Percentiles rank a stretch among this genome's conserved stretches.
Conservation (phyloP, 2,888 invertebrate genomes). For the Maniola hyperantus region DNA sequence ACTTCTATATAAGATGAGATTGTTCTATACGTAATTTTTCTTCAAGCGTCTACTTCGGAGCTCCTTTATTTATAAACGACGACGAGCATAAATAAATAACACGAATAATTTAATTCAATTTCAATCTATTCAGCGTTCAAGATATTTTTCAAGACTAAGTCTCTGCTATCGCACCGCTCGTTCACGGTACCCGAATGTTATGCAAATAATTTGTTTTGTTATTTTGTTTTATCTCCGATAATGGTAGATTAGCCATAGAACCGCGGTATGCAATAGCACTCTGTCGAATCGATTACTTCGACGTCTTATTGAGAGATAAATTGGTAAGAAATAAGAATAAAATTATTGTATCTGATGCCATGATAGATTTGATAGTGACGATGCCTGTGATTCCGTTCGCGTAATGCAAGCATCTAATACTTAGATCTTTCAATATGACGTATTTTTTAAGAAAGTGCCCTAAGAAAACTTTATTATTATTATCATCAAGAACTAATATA, state of each 20-base stretch:
- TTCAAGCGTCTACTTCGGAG: not conserved
- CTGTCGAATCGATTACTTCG: slow-evolving; percentile 41
- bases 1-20: slow-evolving; percentile 21
- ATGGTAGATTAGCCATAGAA: slow-evolving; percentile 29
- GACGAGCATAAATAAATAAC: slow-evolving; percentile 15
- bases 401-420: not conserved
- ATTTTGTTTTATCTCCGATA: slow-evolving; percentile 32
- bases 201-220: slow-evolving; percentile 43
- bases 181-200: slow-evolving; percentile 37
- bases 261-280: slow-evolving; percentile 36
- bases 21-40: slow-evolving; percentile 22
- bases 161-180: slow-evolving; percentile 24
- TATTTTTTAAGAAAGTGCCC: not conserved
- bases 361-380: not conserved
- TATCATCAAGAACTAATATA: no score
- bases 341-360: slow-evolving; percentile 18
- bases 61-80: slow-evolving; percentile 9
- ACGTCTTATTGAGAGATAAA: slow-evolving; percentile 14
- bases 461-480: no score
- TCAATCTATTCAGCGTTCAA: slow-evolving; percentile 31
- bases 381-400: not conserved
- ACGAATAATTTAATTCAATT: slow-evolving; percentile 29
- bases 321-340: not conserved
- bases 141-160: slow-evolving; percentile 32
- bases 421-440: not conserved